A percentile compares a stretch with the other conserved stretches of the same genome.
phyloP scores from a whole-genome alignment of 2,113 vertebrate genomes.

The Chlorodrepanis virens region DNA sequence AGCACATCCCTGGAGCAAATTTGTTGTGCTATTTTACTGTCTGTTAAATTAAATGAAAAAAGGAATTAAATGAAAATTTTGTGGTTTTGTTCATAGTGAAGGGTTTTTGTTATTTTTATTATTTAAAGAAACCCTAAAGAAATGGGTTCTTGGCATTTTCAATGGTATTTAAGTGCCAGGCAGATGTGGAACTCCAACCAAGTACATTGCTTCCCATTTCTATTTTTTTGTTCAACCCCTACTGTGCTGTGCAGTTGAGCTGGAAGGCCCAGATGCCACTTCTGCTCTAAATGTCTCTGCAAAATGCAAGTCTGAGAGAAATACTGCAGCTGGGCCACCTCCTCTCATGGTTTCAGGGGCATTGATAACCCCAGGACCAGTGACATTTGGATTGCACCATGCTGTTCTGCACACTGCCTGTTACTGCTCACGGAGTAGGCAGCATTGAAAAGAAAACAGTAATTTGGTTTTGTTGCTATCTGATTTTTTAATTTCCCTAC shows the following conservation, averaged over 20 bases:
- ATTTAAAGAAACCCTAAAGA: background rate
- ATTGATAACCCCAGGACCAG: background rate
- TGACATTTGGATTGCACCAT: background rate
- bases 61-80: background rate
- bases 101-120: background rate
- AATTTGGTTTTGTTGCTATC: background rate
- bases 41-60: background rate
- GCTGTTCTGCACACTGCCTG: background rate
- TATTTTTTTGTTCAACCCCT: background rate
- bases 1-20: background rate
- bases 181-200: constrained; percentile 23
- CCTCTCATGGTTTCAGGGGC: constrained; percentile 19
- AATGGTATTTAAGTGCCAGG: background rate
- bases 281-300: constrained; percentile 25
- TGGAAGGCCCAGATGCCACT: constrained; percentile 38
- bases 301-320: constrained; percentile 20
- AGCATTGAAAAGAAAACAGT: background rate
- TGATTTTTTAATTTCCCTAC: background rate
- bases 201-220: background rate
- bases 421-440: background rate
- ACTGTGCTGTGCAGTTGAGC: constrained; percentile 16
- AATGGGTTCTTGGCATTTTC: background rate
- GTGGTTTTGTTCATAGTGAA: background rate
- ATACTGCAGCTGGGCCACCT: background rate
- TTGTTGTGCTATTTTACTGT: background rate